Evolutionary conservation across 2,888 invertebrate genomes (phyloP), one percentile per base, ranked within the genome.

Genomic region (Limnephilus auricula): DNA sequence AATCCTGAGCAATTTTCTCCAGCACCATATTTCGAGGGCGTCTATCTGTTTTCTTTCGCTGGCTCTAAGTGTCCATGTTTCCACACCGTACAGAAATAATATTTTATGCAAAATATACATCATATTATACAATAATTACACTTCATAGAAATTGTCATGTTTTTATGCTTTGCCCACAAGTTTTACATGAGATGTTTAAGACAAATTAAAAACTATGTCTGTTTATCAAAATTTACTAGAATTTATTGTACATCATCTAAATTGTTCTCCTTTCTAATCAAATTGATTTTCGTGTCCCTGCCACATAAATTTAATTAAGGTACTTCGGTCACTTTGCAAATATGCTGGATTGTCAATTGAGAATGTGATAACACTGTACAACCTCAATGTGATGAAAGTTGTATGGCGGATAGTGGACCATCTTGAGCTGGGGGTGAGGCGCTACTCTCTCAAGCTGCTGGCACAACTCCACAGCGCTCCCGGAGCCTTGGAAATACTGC

Each of bases 391-490:
- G 40, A 32, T 91, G 0, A 34, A 84, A 25, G 25, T 30, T 15
- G 30, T 91, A 31, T 79, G 89, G 79, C 78, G 25, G 18, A 34
- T 45, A 15, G 80, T 85, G 25, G 30, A 79, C 9, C 50, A 85
- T 89, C 34, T n/a, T 10, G 89, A 91, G 45, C 18, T 88, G 10
- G 89, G 85, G 5, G 65, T 91, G 0, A 79, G 89, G 6, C 91
- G 91, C 13, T 91, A 91, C 30, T 82, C 91, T 5, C 79, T 89
- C n/a, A 91, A 91, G 65, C 86, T 91, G 79, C 30, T 91, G 32
- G 91, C 91, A 9, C 91, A 91, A 40, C 34, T 89, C 15, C 79
- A 79, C 34, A 86, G 32, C 9, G 80, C 40, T 34, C 89, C 89
- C 30, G 89, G 83, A 85, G 85, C 85, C 45, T 50, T 89, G 31